phyloP scores from a whole-genome alignment of 2,797 vertebrate species.

The Tapera naevia region DNA sequence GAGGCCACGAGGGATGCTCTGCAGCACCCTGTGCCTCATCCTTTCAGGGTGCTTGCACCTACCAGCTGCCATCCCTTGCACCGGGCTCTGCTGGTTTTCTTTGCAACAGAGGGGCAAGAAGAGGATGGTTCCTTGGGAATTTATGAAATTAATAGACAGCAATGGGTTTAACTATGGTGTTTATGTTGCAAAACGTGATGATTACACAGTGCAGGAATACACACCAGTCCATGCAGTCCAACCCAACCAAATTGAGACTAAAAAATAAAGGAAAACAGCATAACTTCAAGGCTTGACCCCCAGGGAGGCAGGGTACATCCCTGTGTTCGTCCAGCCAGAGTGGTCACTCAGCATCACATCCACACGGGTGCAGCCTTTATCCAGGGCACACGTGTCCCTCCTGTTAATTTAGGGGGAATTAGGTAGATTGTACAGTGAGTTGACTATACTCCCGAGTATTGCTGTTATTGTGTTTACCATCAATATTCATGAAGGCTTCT shows the following conservation, averaged over 20 bases:
- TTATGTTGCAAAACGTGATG: rapidly evolving
- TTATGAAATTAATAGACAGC: rapidly evolving
- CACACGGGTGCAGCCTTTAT: background rate
- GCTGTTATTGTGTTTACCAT: constrained; percentile 61
- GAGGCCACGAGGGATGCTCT: no score
- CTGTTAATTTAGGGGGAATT: constrained; percentile 42
- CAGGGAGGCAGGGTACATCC: no score
- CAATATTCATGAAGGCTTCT: constrained; percentile 45
- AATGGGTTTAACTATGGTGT: rapidly evolving
- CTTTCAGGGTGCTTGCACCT: no score
- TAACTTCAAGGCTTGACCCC: rapidly evolving
- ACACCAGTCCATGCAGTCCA: rapidly evolving
- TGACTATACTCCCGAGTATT: constrained; percentile 43
- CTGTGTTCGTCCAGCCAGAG: no score
- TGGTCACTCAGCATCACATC: background rate
- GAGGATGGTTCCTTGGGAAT: background rate
- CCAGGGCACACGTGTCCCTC: background rate
- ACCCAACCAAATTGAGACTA: background rate
- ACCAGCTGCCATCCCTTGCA: no score
- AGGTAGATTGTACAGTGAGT: constrained; percentile 43
- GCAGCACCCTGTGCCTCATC: no score
- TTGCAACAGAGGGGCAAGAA: rapidly evolving
- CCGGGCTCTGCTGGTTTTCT: no score
- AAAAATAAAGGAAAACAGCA: rapidly evolving
- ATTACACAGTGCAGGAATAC: rapidly evolving